phyloP scores from a whole-genome alignment of 1,140 invertebrate species.

The honey bee (Apis mellifera) region Amel_HAv3.1 CM009934.2:13287001-13287500 shows the following conservation, averaged over 20 bases:
- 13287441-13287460: not conserved
- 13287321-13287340: not conserved
- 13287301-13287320: not conserved
- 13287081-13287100: constrained; percentile 64
- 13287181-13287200: constrained; percentile 16
- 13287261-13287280: constrained; percentile 27
- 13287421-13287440: constrained; percentile 25
- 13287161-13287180: constrained; percentile 32
- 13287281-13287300: not conserved
- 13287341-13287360: no score
- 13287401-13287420: not conserved
- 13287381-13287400: no score
- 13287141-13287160: constrained; percentile 62
- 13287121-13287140: constrained; percentile 79
- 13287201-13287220: no score
- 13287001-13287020: constrained; percentile 68
- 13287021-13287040: constrained; percentile 73
- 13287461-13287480: no score
- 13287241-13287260: not conserved
- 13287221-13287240: constrained; percentile 6
- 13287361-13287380: no score
- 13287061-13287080: constrained; percentile 63
- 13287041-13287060: constrained; percentile 68
- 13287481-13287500: constrained; percentile 33
- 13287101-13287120: constrained; percentile 78